Conservation (phyloP, 1,140 invertebrate genomes). For the Drosophila kohkoa region DNA sequence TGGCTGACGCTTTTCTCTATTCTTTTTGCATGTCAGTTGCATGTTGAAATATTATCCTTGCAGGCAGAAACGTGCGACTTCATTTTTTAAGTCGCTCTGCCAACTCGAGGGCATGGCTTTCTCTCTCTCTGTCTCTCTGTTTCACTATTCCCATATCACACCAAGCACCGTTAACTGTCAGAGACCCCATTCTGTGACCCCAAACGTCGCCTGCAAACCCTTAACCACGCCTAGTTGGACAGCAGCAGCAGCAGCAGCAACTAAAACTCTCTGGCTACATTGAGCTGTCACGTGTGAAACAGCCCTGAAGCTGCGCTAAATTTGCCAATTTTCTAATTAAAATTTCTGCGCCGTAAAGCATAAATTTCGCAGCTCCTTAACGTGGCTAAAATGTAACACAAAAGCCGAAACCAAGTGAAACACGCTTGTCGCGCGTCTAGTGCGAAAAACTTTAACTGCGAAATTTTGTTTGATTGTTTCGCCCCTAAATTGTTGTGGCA, state of each 20-base stretch:
- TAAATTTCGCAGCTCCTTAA: constrained; percentile 68
- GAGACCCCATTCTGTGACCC: background rate
- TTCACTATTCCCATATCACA: constrained; percentile 33
- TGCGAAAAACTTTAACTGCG: constrained; percentile 13
- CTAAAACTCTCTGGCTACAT: constrained; percentile 36
- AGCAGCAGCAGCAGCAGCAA: constrained; percentile 31
- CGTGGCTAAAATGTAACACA: constrained; percentile 57
- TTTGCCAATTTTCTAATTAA: constrained; percentile 84
- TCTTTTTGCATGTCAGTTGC: constrained; percentile 74
- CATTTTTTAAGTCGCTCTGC: constrained; percentile 46
- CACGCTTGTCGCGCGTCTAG: constrained; percentile 7
- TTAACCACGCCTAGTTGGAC: constrained; percentile 28
- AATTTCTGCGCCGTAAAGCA: constrained; percentile 82
- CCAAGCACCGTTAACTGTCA: constrained; percentile 28
- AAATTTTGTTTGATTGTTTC: background rate
- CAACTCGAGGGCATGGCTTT: constrained; percentile 37
- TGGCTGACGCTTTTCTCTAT: constrained; percentile 34
- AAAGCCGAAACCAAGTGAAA: constrained; percentile 57
- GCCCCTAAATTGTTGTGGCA: constrained; percentile 6
- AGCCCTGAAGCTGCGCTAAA: constrained; percentile 46
- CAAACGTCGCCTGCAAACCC: constrained; percentile 4
- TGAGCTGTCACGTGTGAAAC: constrained; percentile 78
- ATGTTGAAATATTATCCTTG: constrained; percentile 84
- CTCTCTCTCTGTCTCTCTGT: background rate
- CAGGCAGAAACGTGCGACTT: constrained; percentile 83